These are phyloP conservation scores for Bombyx mori DNA, from an alignment of 1,140 invertebrate genomes.

Conservation along the genomic window DNA sequence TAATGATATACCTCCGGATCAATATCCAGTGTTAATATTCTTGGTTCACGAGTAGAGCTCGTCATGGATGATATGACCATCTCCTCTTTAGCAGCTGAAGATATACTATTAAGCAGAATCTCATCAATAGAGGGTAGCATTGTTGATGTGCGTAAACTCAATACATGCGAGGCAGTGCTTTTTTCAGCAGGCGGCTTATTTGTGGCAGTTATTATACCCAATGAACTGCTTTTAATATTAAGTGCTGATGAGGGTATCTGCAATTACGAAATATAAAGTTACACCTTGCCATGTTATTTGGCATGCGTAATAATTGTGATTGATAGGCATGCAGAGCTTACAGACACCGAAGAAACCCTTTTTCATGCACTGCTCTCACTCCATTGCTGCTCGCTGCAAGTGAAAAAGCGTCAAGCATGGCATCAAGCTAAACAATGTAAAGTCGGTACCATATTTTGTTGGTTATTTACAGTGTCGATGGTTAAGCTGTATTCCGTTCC, in stretches of 20 bases:
- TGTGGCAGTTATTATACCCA: conserved; percentile 59
- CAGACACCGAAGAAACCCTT: conserved; percentile 16
- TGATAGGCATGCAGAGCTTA: conserved; percentile 48
- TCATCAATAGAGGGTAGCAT: conserved; percentile 70
- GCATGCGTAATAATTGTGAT: conserved; percentile 35
- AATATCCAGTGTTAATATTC: conserved; percentile 72
- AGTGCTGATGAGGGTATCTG: conserved; percentile 65
- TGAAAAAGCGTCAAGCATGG: conserved; percentile 47
- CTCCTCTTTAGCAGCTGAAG: conserved; percentile 69
- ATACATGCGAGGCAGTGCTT: conserved; percentile 71
- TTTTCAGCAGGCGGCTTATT: conserved; percentile 59
- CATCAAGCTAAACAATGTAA: conserved; percentile 64
- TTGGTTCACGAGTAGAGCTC: conserved; percentile 65
- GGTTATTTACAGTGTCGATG: conserved; percentile 72
- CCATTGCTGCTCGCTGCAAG: conserved; percentile 21
- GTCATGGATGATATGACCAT: conserved; percentile 65
- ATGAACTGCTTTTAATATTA: conserved; percentile 66
- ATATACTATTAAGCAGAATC: conserved; percentile 71
- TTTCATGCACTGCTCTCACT: conserved; percentile 17
- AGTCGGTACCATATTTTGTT: conserved; percentile 66
- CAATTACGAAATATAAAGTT: conserved; percentile 66
- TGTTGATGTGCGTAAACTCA: conserved; percentile 70
- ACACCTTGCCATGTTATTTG: conserved; percentile 43
- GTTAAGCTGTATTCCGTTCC: conserved; percentile 58
- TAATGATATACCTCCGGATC: conserved; percentile 70